Percentiles rank a stretch among this genome's conserved stretches.
Evolutionary conservation across 2,888 invertebrate species (phyloP).

Genomic region (Alloscopus bannaensis): DNA sequence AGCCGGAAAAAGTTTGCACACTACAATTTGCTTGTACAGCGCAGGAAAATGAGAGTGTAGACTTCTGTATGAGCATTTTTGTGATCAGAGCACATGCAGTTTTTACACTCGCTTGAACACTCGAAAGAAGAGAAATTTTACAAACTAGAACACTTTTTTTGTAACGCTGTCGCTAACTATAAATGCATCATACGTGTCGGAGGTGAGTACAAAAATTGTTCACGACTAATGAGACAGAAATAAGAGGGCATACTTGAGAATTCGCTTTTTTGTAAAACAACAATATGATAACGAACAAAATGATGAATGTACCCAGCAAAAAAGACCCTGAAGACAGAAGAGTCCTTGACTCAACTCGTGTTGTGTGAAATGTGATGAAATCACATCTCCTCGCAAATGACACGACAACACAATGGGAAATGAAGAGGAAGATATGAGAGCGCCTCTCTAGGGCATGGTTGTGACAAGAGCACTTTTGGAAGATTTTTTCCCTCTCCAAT

Average conservation of each 20-base stretch:
- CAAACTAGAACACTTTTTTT: too few species aligned
- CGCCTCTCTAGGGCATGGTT: slow-evolving; percentile 33
- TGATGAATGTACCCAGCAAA: slow-evolving; percentile 1
- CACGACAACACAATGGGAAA: slow-evolving; percentile 1
- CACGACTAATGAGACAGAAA: slow-evolving; percentile 52
- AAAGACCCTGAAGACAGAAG: slow-evolving; percentile 13
- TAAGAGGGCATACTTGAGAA: slow-evolving; percentile 52
- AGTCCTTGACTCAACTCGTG: slow-evolving; percentile 25
- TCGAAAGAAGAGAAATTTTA: too few species aligned
- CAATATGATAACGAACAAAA: slow-evolving; percentile 25
- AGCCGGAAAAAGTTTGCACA: too few species aligned
- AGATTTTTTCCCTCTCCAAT: background rate
- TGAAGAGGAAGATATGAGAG: background rate
- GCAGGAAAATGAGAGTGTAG: too few species aligned
- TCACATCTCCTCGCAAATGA: background rate
- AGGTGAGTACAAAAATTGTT: too few species aligned
- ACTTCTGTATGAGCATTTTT: too few species aligned
- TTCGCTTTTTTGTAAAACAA: slow-evolving; percentile 9
- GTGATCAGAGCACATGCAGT: too few species aligned
- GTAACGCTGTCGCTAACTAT: too few species aligned
- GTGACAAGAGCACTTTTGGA: slow-evolving; percentile 30
- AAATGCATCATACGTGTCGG: too few species aligned
- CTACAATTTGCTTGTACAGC: too few species aligned
- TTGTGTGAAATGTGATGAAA: slow-evolving; percentile 7
- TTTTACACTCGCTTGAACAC: too few species aligned